Percentiles rank a stretch among this genome's conserved stretches.
Conservation (phyloP, 1,140 invertebrate species). For the Mizuhopecten yessoensis region DNA sequence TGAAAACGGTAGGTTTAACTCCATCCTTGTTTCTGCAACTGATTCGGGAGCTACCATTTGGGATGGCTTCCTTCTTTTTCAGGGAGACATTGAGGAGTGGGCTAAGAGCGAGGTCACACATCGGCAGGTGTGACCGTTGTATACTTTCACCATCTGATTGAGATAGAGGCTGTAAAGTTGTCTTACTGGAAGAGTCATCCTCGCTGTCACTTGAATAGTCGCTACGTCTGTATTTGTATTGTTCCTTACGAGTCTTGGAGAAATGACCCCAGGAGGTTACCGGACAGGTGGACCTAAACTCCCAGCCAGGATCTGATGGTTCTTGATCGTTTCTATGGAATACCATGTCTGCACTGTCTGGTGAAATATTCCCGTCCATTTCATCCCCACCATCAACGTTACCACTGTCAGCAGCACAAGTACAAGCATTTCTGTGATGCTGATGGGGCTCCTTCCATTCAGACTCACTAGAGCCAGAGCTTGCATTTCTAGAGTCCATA, state of each 20-base stretch:
- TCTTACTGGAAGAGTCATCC: conserved; percentile 64
- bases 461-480: conserved; percentile 32
- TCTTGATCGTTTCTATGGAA: conserved; percentile 43
- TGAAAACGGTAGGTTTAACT: conserved; percentile 76
- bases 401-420: conserved; percentile 42
- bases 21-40: conserved; percentile 65
- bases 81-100: conserved; percentile 44
- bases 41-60: neutral
- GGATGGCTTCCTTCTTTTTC: neutral
- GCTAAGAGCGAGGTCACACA: conserved; percentile 55
- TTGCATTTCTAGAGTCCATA: conserved; percentile 54
- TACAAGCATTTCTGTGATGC: conserved; percentile 45
- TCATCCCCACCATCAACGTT: conserved; percentile 42
- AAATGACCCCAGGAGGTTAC: conserved; percentile 79
- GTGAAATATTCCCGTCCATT: neutral
- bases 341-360: conserved; percentile 7
- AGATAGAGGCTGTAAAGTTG: conserved; percentile 48
- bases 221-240: conserved; percentile 78
- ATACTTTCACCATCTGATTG: conserved; percentile 46
- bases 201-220: conserved; percentile 81
- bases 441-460: conserved; percentile 27
- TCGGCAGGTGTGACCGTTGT: conserved; percentile 72
- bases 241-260: conserved; percentile 70
- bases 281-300: conserved; percentile 56
- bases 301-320: conserved; percentile 47